These are phyloP conservation scores for Panagrolaimus sp. DNA, from an alignment of 1,140 invertebrate species.

Conservation along the genomic window DNA sequence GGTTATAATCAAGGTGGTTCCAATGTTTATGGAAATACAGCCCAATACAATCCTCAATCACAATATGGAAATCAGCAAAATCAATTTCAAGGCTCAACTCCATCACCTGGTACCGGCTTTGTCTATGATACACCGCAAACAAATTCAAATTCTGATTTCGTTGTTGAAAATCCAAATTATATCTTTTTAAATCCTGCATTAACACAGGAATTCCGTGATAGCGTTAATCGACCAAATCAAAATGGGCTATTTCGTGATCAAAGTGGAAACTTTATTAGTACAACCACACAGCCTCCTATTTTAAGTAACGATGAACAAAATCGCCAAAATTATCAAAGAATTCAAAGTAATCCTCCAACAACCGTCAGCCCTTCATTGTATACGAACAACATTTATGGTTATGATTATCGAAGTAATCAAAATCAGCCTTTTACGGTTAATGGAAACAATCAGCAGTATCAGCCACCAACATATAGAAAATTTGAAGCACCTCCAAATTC, in stretches of 20 bases:
- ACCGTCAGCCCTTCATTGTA: conserved; percentile 18
- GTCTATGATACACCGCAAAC: background rate
- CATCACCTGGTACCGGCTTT: background rate
- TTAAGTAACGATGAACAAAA: conserved; percentile 31
- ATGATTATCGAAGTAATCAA: conserved; percentile 28
- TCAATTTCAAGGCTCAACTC: conserved; percentile 22
- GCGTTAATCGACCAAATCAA: background rate
- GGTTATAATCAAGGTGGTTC: too few species aligned
- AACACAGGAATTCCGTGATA: background rate
- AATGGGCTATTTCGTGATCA: conserved; percentile 19
- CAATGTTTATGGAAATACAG: background rate
- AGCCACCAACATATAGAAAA: conserved; percentile 9
- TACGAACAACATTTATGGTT: conserved; percentile 38
- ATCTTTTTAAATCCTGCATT: conserved; percentile 22
- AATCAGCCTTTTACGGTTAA: conserved; percentile 19
- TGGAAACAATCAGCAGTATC: conserved; percentile 20
- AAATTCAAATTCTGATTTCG: conserved; percentile 8
- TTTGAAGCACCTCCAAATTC: background rate
- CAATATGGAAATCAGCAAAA: conserved; percentile 13
- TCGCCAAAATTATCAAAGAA: conserved; percentile 26
- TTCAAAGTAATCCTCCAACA: conserved; percentile 14
- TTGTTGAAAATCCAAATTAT: conserved; percentile 32
- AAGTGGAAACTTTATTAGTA: conserved; percentile 6
- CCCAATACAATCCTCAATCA: background rate
- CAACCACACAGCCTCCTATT: conserved; percentile 25